phyloP scores from a whole-genome alignment of 1,140 invertebrate species.

The Penaeus vannamei region DNA sequence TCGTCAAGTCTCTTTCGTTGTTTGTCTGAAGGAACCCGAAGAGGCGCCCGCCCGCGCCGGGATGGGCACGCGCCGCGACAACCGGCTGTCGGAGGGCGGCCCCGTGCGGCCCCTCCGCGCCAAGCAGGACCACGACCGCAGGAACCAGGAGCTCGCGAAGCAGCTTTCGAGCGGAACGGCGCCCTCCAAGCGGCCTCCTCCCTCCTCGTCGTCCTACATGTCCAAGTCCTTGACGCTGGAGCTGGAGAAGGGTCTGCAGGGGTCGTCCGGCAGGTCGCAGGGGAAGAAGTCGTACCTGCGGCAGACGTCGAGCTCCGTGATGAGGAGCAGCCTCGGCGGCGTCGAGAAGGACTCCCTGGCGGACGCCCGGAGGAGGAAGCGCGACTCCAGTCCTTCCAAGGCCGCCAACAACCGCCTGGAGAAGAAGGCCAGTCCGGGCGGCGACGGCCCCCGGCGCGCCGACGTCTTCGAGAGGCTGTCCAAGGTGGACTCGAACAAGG shows the following conservation, averaged over 20 bases:
- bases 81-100: neutral
- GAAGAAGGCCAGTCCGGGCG: neutral
- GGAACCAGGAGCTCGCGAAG: slow-evolving; percentile 57
- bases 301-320: slow-evolving; percentile 50
- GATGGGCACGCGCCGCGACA: slow-evolving; percentile 25
- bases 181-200: neutral
- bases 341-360: neutral
- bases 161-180: slow-evolving; percentile 1
- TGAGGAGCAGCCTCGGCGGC: slow-evolving; percentile 20
- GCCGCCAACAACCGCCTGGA: neutral
- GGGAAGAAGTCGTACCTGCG: slow-evolving; percentile 44
- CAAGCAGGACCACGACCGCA: slow-evolving; percentile 44
- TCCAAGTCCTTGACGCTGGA: slow-evolving; percentile 11
- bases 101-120: neutral
- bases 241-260: slow-evolving; percentile 30
- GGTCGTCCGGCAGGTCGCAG: neutral
- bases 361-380: neutral
- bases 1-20: neutral
- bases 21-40: too few relatives aligned
- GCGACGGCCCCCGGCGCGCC: neutral
- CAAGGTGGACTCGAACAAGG: slow-evolving; percentile 38
- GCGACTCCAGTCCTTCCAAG: neutral
- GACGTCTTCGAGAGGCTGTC: slow-evolving; percentile 40
- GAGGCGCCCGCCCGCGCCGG: neutral
- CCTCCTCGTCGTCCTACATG: slow-evolving; percentile 3